These are phyloP conservation scores for Garrulus glandarius DNA, from an alignment of 2,797 vertebrate species.

Conservation along the genomic window DNA sequence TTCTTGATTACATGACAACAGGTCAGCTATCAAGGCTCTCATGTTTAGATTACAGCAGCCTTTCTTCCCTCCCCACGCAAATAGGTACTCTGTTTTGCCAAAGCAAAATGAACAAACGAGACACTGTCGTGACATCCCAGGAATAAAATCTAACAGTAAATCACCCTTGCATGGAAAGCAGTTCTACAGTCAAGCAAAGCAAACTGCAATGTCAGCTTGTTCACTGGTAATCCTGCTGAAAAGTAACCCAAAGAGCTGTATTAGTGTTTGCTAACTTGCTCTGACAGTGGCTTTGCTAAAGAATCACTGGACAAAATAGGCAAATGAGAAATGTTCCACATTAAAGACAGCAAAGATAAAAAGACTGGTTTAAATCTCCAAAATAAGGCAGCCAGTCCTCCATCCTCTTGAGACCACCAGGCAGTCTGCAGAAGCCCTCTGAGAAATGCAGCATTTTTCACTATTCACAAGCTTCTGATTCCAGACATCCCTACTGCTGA, in stretches of 20 bases:
- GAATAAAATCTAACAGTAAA: background rate
- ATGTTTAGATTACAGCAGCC: background rate
- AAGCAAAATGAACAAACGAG: background rate
- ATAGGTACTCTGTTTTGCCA: background rate
- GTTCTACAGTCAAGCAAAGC: background rate
- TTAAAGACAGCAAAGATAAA: background rate
- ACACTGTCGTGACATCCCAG: background rate
- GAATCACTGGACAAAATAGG: background rate
- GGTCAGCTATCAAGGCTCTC: background rate
- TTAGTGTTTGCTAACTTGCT: background rate
- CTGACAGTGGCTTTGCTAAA: slow-evolving; percentile 18
- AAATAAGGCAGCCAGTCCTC: background rate
- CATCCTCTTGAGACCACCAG: background rate
- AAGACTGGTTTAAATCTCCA: background rate
- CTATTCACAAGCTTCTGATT: background rate
- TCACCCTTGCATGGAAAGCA: background rate
- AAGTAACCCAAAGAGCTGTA: background rate
- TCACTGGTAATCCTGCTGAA: slow-evolving; percentile 13
- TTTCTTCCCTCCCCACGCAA: background rate
- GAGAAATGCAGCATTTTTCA: background rate
- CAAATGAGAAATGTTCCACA: background rate
- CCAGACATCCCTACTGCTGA: background rate
- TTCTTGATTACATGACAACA: background rate
- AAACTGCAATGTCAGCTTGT: slow-evolving; percentile 33
- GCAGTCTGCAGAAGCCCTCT: background rate